Base-by-base conservation (phyloP, 2,797 vertebrate species). In the Falco naumanni region DNA sequence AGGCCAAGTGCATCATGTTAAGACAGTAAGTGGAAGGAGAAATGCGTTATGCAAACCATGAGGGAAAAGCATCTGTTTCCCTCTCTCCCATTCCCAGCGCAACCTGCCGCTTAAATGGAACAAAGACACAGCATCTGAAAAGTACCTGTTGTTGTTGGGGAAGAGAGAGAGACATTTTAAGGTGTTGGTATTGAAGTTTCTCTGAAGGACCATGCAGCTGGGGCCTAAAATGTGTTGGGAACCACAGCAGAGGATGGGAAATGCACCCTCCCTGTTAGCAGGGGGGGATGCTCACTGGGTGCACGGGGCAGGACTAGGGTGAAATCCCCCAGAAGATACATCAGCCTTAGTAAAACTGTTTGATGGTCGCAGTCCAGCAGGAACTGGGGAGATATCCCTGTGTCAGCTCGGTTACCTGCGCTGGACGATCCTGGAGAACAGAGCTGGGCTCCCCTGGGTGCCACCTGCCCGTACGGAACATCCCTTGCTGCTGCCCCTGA, bases 401-500 rank as follows among this genome's bases (percentile, higher is more conserved):
- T 37, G 64, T 56, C 37, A 24, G 54, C 77, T 53, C 56, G 56
- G 57, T 48, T 74, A 28, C 57, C 74, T 70, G 82, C 6, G 18
- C 78, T 76, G 50, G 66, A 20, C 10, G n/a, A 68, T 65, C 29
- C 51, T 31, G 74, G 54, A 77, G 85, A 66, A 39, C 15, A 39
- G 76, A 54, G 28, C 45, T 28, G 41, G 75, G 31, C 59, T 86
- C 75, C 65, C 51, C 33, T n/a, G 48, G 66, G 65, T 65, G 74
- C 71, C 29, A 1, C 61, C 47, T 1, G 9, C 64, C 51, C 1
- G 1, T 2, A 0, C 1, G 1, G 33, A 66, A 53, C 66, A 20
- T 48, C 66, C 66, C 45, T 53, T 8, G 3, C 33, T 31, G 59
- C 51, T 34, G 37, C 29, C 59, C 43, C n/a, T 0, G 18, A 4